Conservation (phyloP, 2,888 invertebrate genomes). For the Muscina levida region DNA sequence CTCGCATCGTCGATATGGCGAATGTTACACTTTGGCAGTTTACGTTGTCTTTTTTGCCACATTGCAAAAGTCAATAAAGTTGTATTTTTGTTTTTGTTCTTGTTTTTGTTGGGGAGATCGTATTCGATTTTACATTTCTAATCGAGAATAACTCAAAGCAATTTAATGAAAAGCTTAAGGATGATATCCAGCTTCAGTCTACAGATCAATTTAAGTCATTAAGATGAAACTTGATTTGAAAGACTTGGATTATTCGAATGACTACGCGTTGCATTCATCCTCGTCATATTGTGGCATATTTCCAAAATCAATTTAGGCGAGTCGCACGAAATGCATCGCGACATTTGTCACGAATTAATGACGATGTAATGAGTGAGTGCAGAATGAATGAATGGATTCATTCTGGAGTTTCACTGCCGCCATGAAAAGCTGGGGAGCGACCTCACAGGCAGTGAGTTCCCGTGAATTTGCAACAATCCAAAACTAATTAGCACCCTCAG, state of each 20-base stretch:
- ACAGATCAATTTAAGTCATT: no score
- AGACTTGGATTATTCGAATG: constrained; percentile 4
- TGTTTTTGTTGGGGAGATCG: no score
- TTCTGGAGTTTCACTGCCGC: not conserved
- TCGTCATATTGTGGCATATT: constrained; percentile 55
- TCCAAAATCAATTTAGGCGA: constrained; percentile 62
- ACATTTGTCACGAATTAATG: constrained; percentile 66
- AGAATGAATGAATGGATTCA: not conserved
- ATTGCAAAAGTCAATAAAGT: not conserved
- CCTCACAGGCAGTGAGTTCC: constrained; percentile 70
- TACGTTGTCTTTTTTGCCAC: constrained; percentile 8
- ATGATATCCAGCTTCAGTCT: no score
- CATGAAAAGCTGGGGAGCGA: constrained; percentile 63
- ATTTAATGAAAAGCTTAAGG: no score
- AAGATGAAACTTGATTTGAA: no score
- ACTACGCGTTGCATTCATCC: constrained; percentile 31
- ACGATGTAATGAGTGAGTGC: constrained; percentile 55
- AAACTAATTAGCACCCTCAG: constrained; percentile 75
- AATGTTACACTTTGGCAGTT: constrained; percentile 61
- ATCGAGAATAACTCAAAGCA: no score
- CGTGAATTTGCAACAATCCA: constrained; percentile 71
- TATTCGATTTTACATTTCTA: no score
- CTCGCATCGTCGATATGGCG: constrained; percentile 46
- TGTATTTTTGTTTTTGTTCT: no score
- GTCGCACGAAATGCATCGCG: constrained; percentile 63